Evolutionary conservation across 2,797 vertebrate genomes (phyloP).

Genomic region (Pagetopsis macropterus): DNA sequence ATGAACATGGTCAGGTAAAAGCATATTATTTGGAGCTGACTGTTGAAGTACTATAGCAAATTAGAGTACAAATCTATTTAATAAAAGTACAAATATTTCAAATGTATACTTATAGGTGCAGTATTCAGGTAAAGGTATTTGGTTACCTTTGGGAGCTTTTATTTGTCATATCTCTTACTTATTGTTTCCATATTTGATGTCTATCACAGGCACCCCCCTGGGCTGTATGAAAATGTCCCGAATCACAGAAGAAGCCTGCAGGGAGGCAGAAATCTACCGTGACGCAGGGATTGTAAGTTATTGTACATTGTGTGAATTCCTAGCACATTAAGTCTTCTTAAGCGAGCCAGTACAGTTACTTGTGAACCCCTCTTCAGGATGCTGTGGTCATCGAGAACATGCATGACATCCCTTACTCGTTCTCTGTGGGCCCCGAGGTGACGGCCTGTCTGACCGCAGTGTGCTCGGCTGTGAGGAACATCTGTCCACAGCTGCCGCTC

Average conservation of each 20-base stretch:
- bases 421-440: slow-evolving; percentile 85
- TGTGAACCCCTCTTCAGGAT: slow-evolving; percentile 77
- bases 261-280: slow-evolving; percentile 85
- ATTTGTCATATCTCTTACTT: neutral
- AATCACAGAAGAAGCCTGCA: slow-evolving; percentile 85
- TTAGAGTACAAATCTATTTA: neutral
- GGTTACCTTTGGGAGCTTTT: neutral
- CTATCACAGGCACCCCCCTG: slow-evolving; percentile 83
- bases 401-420: slow-evolving; percentile 88
- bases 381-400: slow-evolving; percentile 91
- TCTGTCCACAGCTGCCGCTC: slow-evolving; percentile 79
- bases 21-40: neutral
- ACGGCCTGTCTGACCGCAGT: slow-evolving; percentile 85
- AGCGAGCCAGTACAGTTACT: rapidly evolving
- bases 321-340: neutral
- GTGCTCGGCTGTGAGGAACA: slow-evolving; percentile 77
- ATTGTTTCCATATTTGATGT: neutral
- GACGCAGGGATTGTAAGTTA: slow-evolving; percentile 86
- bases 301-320: neutral
- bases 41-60: neutral
- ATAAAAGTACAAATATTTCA: neutral
- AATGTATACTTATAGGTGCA: too few species aligned
- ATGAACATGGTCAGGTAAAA: neutral
- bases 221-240: slow-evolving; percentile 79
- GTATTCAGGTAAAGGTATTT: neutral